phyloP scores from a whole-genome alignment of 2,797 vertebrate species.

The Clarias platycephalus region DNA sequence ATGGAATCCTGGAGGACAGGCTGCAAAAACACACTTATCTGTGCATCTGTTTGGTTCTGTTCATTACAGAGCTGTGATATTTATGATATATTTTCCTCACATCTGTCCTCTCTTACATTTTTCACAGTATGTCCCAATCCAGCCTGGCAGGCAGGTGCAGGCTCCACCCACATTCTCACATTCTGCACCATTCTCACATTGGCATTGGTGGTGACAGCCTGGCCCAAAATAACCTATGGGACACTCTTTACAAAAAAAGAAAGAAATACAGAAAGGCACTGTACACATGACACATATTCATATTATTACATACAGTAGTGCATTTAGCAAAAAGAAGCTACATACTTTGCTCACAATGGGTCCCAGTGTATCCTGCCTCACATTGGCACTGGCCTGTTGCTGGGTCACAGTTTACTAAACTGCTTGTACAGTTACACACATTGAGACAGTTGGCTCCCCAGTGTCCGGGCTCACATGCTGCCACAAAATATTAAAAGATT shows the following conservation, averaged over 20 bases:
- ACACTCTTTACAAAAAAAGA: conserved; percentile 69
- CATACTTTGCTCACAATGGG: conserved; percentile 75
- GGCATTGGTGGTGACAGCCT: conserved; percentile 72
- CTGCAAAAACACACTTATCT: conserved; percentile 62
- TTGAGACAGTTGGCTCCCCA: conserved; percentile 76
- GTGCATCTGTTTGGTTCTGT: background rate
- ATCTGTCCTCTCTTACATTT: conserved; percentile 65
- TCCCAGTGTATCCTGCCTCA: conserved; percentile 72
- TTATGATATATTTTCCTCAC: background rate
- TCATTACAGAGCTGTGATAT: background rate
- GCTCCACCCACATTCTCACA: conserved; percentile 83
- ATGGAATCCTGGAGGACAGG: conserved; percentile 79
- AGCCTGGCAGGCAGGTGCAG: conserved; percentile 78
- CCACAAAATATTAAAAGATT: conserved; percentile 47
- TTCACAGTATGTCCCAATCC: conserved; percentile 83
- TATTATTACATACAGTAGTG: background rate
- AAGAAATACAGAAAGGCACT: background rate
- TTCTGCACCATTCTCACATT: conserved; percentile 74
- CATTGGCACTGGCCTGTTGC: conserved; percentile 74
- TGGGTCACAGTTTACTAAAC: conserved; percentile 68
- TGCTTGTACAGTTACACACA: conserved; percentile 72
- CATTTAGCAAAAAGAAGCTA: conserved; percentile 8
- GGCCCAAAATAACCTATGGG: conserved; percentile 73
- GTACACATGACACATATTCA: background rate
- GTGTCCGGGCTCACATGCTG: conserved; percentile 74